Percentiles rank a stretch among this genome's conserved stretches.
Conservation (phyloP, 2,888 invertebrate species). For the Argyresthia albistria region DNA sequence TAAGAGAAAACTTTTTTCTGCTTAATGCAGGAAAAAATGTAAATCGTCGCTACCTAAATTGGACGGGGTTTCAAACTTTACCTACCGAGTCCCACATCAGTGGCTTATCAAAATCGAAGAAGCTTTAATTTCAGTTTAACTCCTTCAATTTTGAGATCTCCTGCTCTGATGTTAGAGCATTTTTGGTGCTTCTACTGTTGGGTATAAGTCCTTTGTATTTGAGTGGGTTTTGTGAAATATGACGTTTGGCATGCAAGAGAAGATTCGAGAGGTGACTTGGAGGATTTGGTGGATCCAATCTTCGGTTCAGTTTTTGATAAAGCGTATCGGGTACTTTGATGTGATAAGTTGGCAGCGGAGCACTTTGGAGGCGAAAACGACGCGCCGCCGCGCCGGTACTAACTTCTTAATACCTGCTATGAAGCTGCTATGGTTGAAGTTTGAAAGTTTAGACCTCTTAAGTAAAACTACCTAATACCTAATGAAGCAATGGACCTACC, state of each 20-base stretch:
- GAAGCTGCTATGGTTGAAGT: not conserved
- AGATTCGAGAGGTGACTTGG: conserved; percentile 28
- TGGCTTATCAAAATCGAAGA: conserved; percentile 4
- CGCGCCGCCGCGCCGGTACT: not conserved
- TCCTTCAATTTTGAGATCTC: conserved; percentile 6
- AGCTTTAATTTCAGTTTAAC: conserved; percentile 11
- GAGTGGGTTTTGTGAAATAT: conserved; percentile 30
- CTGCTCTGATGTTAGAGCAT: not conserved
- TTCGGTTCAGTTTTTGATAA: conserved; percentile 45
- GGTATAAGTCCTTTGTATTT: conserved; percentile 13
- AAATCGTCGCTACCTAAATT: conserved; percentile 52
- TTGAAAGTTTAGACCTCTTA: not conserved
- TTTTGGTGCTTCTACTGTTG: too few relatives aligned
- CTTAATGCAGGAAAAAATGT: conserved; percentile 45
- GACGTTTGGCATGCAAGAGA: conserved; percentile 35
- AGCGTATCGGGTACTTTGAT: conserved; percentile 37
- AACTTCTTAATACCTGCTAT: not conserved
- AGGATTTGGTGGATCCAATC: conserved; percentile 29
- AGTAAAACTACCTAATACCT: too few relatives aligned
- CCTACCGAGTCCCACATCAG: conserved; percentile 34
- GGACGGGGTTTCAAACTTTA: conserved; percentile 49
- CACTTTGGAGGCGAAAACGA: not conserved
- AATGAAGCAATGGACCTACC: too few relatives aligned
- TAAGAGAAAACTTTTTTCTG: conserved; percentile 20
- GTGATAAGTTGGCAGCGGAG: conserved; percentile 26